Percentiles rank a stretch among this genome's conserved stretches.
phyloP scores from a whole-genome alignment of 1,140 invertebrate genomes.

The Pseudoatta argentina region DNA sequence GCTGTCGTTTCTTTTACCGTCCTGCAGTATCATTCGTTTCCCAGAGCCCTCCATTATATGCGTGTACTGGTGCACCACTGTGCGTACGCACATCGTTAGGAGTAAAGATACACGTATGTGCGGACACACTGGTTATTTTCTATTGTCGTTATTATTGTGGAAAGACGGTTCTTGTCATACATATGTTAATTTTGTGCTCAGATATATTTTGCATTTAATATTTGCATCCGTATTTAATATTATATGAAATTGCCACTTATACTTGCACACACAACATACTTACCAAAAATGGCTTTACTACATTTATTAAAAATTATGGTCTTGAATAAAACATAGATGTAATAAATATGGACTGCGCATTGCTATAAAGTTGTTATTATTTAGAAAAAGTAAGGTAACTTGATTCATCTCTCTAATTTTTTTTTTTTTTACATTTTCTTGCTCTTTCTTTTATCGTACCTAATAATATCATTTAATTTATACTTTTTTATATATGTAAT shows the following conservation, averaged over 20 bases:
- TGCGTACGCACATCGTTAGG: neutral
- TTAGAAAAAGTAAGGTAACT: too few relatives aligned
- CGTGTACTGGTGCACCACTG: neutral
- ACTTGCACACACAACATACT: neutral
- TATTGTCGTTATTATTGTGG: neutral
- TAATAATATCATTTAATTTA: too few relatives aligned
- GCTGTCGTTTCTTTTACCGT: neutral
- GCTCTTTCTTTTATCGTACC: too few relatives aligned
- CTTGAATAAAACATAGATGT: too few relatives aligned
- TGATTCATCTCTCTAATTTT: too few relatives aligned
- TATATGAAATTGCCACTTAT: neutral
- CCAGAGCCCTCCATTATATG: neutral
- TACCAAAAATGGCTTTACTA: too few relatives aligned
- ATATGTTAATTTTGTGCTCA: constrained; percentile 7
- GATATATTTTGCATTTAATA: constrained; percentile 51
- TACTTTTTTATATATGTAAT: too few relatives aligned
- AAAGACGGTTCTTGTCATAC: neutral
- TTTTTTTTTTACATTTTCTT: too few relatives aligned
- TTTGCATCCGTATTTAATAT: neutral
- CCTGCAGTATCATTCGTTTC: neutral
- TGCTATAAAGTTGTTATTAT: too few relatives aligned
- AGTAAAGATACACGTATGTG: neutral
- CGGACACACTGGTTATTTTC: constrained; percentile 6
- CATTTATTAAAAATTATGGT: too few relatives aligned
- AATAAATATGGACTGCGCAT: too few relatives aligned